These are phyloP conservation scores for Operophtera brumata DNA, from an alignment of 2,888 invertebrate species.

Conservation along the genomic window DNA sequence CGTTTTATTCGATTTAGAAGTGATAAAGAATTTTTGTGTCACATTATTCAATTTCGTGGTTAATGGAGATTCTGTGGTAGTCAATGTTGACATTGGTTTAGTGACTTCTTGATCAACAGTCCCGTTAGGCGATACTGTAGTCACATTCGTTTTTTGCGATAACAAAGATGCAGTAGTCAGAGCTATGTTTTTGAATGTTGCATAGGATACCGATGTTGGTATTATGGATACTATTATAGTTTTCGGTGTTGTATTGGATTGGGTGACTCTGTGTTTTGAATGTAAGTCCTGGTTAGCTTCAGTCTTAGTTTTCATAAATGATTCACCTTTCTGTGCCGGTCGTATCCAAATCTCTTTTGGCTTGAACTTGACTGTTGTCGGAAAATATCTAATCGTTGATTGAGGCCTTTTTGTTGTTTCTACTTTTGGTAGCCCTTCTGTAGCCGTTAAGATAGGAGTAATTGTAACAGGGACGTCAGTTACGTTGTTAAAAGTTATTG, in stretches of 20 bases:
- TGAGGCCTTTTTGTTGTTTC: slow-evolving; percentile 55
- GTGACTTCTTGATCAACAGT: slow-evolving; percentile 50
- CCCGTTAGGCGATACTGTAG: slow-evolving; percentile 42
- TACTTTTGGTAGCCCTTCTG: slow-evolving; percentile 33
- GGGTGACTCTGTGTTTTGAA: slow-evolving; percentile 47
- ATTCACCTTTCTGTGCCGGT: slow-evolving; percentile 77
- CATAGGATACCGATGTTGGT: slow-evolving; percentile 72
- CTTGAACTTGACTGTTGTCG: slow-evolving; percentile 65
- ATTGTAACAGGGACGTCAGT: slow-evolving; percentile 23
- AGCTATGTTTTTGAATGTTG: slow-evolving; percentile 69
- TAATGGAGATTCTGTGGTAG: slow-evolving; percentile 40
- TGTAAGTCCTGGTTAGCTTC: slow-evolving; percentile 56
- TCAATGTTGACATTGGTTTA: slow-evolving; percentile 50
- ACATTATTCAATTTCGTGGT: slow-evolving; percentile 35
- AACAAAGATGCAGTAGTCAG: slow-evolving; percentile 59
- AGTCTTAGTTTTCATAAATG: slow-evolving; percentile 45
- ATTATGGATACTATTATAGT: slow-evolving; percentile 76
- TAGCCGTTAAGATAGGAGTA: slow-evolving; percentile 19
- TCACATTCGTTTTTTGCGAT: slow-evolving; percentile 44
- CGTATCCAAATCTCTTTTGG: slow-evolving; percentile 77
- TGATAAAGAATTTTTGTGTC: slow-evolving; percentile 12
- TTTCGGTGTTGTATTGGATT: slow-evolving; percentile 63
- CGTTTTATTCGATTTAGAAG: slow-evolving; percentile 24
- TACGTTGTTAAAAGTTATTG: slow-evolving; percentile 6
- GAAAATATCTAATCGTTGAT: slow-evolving; percentile 48